A percentile compares a stretch with the other conserved stretches of the same genome.
Evolutionary conservation across 2,888 invertebrate genomes (phyloP).

Genomic region (Copidosoma aretas): DNA sequence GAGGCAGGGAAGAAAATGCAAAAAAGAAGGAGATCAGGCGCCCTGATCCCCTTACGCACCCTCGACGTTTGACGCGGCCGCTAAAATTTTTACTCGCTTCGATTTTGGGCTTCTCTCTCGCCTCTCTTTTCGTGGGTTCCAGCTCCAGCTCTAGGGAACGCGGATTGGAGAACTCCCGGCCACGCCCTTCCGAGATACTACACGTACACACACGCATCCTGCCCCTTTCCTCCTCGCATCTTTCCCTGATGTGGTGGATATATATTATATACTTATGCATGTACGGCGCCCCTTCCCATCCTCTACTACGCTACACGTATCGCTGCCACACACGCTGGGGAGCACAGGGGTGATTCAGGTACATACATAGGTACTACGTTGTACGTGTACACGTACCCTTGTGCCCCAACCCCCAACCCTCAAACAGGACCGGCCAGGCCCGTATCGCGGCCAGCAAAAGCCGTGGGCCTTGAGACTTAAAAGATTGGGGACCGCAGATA

Average conservation of each 20-base stretch:
- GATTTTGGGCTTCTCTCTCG: slow-evolving; percentile 52
- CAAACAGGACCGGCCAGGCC: no score
- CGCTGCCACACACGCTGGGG: no score
- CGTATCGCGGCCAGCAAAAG: no score
- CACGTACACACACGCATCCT: background rate
- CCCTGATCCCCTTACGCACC: slow-evolving; percentile 53
- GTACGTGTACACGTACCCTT: no score
- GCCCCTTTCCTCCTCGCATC: background rate
- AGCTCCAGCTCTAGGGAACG: background rate
- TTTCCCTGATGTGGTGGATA: background rate
- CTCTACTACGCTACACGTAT: no score
- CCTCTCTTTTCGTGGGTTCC: background rate
- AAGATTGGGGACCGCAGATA: no score
- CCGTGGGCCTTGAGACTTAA: no score
- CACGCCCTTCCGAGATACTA: background rate
- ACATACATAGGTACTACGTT: no score
- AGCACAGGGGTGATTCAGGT: no score
- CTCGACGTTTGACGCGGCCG: slow-evolving; percentile 56
- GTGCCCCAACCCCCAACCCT: no score
- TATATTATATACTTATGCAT: no score
- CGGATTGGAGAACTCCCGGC: background rate
- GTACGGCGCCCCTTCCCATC: no score
- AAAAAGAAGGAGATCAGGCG: slow-evolving; percentile 54
- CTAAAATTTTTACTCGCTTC: slow-evolving; percentile 58
- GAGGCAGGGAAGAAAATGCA: slow-evolving; percentile 48